Evolutionary conservation across 2,113 vertebrate genomes (phyloP).

Genomic region (Vidua macroura): DNA sequence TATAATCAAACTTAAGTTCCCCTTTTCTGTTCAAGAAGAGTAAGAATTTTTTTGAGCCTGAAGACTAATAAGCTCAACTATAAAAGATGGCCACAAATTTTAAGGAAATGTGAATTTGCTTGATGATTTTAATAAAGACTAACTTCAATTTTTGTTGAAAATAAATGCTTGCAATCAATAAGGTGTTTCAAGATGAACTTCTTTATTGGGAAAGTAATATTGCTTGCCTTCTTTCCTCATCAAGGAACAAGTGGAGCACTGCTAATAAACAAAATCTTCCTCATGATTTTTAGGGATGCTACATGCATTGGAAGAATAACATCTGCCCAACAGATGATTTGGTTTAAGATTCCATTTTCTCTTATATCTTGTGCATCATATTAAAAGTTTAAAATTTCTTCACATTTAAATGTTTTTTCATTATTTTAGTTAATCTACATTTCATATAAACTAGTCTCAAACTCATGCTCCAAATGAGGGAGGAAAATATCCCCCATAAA

Average conservation of each 20-base stretch:
- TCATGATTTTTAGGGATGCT: background rate
- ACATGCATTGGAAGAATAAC: background rate
- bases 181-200: background rate
- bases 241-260: background rate
- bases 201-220: background rate
- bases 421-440: background rate
- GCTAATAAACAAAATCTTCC: background rate
- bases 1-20: background rate
- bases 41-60: background rate
- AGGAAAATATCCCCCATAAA: background rate
- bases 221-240: background rate
- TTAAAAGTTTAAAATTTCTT: background rate
- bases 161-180: background rate
- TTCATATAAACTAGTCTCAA: background rate
- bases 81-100: background rate
- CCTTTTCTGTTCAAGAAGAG: background rate
- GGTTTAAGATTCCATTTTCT: background rate
- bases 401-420: background rate
- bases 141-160: background rate
- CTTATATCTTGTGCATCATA: background rate
- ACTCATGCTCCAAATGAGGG: background rate
- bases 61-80: background rate
- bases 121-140: background rate
- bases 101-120: background rate
- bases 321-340: background rate